phyloP scores from a whole-genome alignment of 2,797 vertebrate species.

The Mormyrops attenuatus region DNA sequence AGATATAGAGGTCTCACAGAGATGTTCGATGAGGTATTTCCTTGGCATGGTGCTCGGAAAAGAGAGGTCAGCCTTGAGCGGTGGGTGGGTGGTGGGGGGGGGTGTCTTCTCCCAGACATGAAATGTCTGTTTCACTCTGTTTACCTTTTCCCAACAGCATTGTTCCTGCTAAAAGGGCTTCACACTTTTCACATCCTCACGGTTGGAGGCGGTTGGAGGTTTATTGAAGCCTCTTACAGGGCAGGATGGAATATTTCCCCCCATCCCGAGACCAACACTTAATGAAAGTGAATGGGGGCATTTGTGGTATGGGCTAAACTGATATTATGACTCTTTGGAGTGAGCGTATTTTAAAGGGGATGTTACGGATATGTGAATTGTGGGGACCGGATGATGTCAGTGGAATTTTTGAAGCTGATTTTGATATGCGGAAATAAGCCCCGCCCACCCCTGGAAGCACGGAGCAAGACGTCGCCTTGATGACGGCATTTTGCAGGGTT shows the following conservation, averaged over 20 bases:
- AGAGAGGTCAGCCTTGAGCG: background rate
- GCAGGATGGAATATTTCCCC: constrained; percentile 38
- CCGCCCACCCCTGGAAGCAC: background rate
- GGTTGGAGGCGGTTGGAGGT: background rate
- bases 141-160: background rate
- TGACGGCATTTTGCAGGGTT: background rate
- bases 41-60: constrained; percentile 21
- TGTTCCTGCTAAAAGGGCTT: background rate
- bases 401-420: background rate
- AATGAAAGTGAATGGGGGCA: background rate
- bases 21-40: constrained; percentile 19
- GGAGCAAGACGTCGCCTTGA: background rate
- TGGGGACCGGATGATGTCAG: background rate
- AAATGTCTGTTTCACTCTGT: background rate
- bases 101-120: background rate
- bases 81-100: background rate
- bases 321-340: background rate
- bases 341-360: background rate
- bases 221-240: background rate
- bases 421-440: background rate
- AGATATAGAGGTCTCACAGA: background rate
- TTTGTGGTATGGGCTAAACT: background rate
- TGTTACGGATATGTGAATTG: background rate
- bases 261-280: background rate
- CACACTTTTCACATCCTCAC: background rate